Base-by-base conservation (phyloP, 2,888 invertebrate species). In the Phortica okadai region DNA sequence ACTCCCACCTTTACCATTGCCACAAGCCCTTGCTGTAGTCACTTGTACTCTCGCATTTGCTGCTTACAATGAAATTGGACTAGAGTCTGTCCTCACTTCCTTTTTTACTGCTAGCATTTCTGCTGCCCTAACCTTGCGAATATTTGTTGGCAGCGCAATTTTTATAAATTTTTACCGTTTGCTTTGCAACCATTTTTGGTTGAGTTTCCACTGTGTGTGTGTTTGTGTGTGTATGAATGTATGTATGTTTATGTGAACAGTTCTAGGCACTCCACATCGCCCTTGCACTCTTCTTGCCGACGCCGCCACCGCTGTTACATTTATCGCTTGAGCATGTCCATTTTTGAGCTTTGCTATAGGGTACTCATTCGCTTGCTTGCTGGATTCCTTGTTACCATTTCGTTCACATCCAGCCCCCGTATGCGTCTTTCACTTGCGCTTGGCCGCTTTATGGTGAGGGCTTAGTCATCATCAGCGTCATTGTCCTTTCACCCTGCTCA, bases 131-230 rank as follows among this genome's bases (percentile, higher is more conserved):
- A 50, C 25, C 62, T 62, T 62, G 16, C 50, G 50, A 50, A 50
- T 50, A 76, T 80, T 85, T 85, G 82, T 84, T 87, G 80, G 83
- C 86, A 84, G 85, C 81, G 85, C 86, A 88, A 86, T 88, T 85
- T 85, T 85, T 85, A 88, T 88, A 85, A 85, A 84, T 86, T 80
- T 62, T 62, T 62, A 16, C 62, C 62, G 21, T 83, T 82, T 82
- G 2, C 42, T 66, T 33, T 66, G 10, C 42, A n/a, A 42, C 66
- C 33, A 41, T 41, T 66, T 66, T 66, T 42, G 42, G 66, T 66
- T 42, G 42, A 2, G 66, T 66, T 42, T 41, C 14, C 11, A 16
- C 41, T 66, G 11, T 14, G 25, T 25, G 21, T 59, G 25, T n/a
- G 56, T 56, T 6, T 56, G 14, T 56, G 21, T 7, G 25, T 25